A percentile compares a stretch with the other conserved stretches of the same genome.
These are phyloP conservation scores for Cyanoramphus novaezelandiae DNA, from an alignment of 2,113 vertebrate species.

Conservation along the genomic window DNA sequence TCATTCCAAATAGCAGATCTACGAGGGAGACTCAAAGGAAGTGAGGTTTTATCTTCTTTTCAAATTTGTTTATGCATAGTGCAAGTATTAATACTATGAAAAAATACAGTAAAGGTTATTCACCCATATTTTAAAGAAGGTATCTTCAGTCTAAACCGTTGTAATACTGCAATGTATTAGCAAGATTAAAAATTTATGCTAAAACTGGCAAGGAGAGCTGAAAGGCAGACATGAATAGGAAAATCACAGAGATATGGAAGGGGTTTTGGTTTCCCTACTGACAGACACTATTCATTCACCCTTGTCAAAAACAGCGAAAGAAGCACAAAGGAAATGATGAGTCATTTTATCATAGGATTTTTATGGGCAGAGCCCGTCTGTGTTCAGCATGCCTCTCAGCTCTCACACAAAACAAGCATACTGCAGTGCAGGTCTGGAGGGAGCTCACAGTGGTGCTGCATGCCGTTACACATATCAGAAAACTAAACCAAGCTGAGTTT, in stretches of 20 bases:
- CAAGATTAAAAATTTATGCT: neutral
- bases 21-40: neutral
- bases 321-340: neutral
- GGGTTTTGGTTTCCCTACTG: neutral
- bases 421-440: constrained; percentile 4
- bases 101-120: neutral
- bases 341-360: neutral
- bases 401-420: accelerated
- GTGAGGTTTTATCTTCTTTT: neutral
- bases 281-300: neutral
- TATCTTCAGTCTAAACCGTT: neutral
- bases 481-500: neutral
- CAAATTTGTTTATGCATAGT: neutral
- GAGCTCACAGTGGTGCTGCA: neutral
- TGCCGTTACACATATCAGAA: neutral
- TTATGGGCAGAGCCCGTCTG: neutral
- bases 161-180: neutral
- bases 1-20: neutral
- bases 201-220: neutral
- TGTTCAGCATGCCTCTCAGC: neutral
- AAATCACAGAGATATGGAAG: neutral
- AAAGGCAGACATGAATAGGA: neutral
- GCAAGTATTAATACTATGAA: neutral
- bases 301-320: neutral
- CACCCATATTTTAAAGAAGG: neutral